These are phyloP conservation scores for Chloroclystis v-ata DNA, from an alignment of 2,888 invertebrate species.

Conservation along the genomic window DNA sequence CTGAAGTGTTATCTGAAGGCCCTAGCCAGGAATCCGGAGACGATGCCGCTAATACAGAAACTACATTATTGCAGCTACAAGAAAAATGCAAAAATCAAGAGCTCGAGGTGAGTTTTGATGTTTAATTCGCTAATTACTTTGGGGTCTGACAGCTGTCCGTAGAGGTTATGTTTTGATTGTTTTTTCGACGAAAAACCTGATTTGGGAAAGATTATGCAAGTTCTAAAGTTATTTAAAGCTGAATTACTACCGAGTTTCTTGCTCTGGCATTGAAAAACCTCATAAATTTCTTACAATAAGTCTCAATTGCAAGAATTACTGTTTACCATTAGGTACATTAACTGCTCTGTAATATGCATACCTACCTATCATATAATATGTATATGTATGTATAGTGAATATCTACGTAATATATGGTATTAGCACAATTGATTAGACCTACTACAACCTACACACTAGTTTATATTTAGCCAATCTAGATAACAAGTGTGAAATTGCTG, in stretches of 20 bases:
- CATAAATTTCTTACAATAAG: too few relatives aligned
- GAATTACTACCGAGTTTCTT: too few relatives aligned
- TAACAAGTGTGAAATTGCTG: neutral
- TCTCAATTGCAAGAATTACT: too few relatives aligned
- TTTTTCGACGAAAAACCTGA: conserved; percentile 19
- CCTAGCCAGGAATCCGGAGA: conserved; percentile 69
- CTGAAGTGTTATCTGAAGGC: conserved; percentile 90
- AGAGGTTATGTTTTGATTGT: conserved; percentile 69
- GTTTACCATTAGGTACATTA: too few relatives aligned
- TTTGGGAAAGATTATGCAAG: too few relatives aligned
- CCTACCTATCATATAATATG: neutral
- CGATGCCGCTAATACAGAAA: conserved; percentile 35
- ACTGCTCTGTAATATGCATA: too few relatives aligned
- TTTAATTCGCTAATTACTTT: conserved; percentile 19
- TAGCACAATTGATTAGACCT: conserved; percentile 15
- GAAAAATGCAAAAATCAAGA: conserved; percentile 78
- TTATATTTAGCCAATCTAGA: neutral
- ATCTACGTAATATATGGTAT: conserved; percentile 3
- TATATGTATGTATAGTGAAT: neutral
- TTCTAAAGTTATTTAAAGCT: too few relatives aligned
- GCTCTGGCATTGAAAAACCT: too few relatives aligned
- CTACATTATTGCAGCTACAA: conserved; percentile 71
- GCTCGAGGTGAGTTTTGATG: conserved; percentile 74
- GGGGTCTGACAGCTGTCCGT: conserved; percentile 49
- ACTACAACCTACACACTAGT: neutral